Percentiles rank a stretch among this genome's conserved stretches.
Conservation (phyloP, 2,888 invertebrate genomes). For the Ptychoptera contaminata region DNA sequence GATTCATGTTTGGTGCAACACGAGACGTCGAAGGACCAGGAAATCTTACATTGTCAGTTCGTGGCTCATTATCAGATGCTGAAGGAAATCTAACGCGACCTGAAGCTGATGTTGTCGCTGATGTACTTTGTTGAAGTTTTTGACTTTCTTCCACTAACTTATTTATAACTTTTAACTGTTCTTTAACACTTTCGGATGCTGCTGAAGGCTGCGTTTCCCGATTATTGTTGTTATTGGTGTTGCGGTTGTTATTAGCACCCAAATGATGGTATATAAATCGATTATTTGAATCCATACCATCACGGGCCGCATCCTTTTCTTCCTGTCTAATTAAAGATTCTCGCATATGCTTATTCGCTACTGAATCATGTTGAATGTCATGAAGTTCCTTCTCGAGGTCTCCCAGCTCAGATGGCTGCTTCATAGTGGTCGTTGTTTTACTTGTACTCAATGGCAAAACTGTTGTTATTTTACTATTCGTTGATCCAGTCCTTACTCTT, state of each 20-base stretch:
- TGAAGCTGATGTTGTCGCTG: neutral
- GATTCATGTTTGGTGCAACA: neutral
- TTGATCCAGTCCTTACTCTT: no score
- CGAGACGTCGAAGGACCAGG: slow-evolving; percentile 6
- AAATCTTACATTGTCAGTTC: slow-evolving; percentile 8
- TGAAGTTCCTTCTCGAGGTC: no score
- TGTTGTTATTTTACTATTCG: no score
- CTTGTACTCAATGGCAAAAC: no score
- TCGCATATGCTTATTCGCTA: neutral
- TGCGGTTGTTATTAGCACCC: neutral
- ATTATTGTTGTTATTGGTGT: neutral
- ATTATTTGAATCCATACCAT: slow-evolving; percentile 10
- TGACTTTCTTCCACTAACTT: slow-evolving; percentile 11
- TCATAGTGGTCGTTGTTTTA: no score
- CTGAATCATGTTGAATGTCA: slow-evolving; percentile 2
- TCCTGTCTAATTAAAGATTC: slow-evolving; percentile 3
- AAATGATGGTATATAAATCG: slow-evolving; percentile 12
- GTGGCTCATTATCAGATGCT: neutral
- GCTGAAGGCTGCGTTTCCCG: neutral
- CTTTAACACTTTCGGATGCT: slow-evolving; percentile 4
- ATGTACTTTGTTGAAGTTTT: slow-evolving; percentile 3
- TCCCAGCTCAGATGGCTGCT: no score
- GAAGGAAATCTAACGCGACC: slow-evolving; percentile 7
- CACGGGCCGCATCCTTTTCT: slow-evolving; percentile 3
- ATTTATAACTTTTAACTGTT: slow-evolving; percentile 10